Evolutionary conservation across 2,888 invertebrate genomes (phyloP), one percentile per base, ranked within the genome.

Genomic region (Lymantria dispar): DNA sequence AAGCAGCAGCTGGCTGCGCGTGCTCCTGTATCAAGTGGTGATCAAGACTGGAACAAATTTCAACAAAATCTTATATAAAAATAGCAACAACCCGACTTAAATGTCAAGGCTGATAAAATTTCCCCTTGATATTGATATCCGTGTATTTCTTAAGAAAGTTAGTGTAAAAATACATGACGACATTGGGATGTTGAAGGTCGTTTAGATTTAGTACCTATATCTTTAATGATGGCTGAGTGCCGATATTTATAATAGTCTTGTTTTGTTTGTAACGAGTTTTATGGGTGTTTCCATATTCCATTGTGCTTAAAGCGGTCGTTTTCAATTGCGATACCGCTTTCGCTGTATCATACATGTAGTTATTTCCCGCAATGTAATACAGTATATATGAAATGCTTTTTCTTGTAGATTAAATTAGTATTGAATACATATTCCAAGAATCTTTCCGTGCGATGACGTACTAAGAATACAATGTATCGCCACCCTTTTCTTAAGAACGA

Each of bases 1-100:
- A 96, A 65, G 96, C 96, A 58, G 95, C 94, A 31, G 94, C 94
- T 14, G 95, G 94, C 78, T 96, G 96, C 55, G 95, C 94, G 91
- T 97, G 97, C 47, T 94, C 93, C 52, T 93, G 92, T 49, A 97
- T 93, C 77, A 97, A 85, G 80, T 97, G 97, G 60, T 95, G 95
- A 83, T 97, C 96, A 82, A 97, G 93, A 76, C 97, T 97, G 93
- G 22, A 94, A 94, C 47, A 36, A 62, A 51, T 51, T 43, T 48
- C 56, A 52, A 64, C 55, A 62, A 58, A 61, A 60, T 47, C 57
- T 58, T 67, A 62, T 58, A 62, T 67, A 55, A 59, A 64, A 65
- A 57, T 65, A 64, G 56, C 55, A 44, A 53, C 58, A 52, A 53
- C 49, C 46, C 56, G 47, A 14, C 29, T 43, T 58, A 65, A 68